Conservation (phyloP, 2,113 vertebrate species). For the Pangasianodon gigas region DNA sequence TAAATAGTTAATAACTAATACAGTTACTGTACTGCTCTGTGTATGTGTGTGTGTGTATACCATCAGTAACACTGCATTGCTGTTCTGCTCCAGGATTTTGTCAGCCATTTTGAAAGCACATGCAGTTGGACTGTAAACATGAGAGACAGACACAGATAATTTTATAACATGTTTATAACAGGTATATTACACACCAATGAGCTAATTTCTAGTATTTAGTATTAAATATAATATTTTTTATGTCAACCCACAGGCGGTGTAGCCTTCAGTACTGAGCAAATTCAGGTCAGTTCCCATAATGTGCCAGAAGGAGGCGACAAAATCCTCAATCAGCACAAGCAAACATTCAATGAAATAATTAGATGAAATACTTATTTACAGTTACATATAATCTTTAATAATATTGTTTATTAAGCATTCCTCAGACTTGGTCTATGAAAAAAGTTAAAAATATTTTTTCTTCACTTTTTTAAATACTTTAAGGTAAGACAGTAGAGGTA, state of each 20-base stretch:
- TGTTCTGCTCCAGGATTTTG: constrained; percentile 82
- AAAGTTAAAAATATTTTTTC: background rate
- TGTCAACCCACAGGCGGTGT: too few relatives aligned
- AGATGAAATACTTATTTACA: background rate
- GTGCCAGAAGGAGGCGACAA: background rate
- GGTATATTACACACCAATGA: background rate
- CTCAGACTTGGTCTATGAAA: too few relatives aligned
- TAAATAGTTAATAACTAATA: background rate
- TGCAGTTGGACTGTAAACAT: constrained; percentile 71
- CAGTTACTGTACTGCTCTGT: background rate
- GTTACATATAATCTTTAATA: background rate
- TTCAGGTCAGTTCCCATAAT: background rate
- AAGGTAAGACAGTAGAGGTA: too few relatives aligned
- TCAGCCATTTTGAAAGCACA: constrained; percentile 83
- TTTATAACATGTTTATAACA: background rate
- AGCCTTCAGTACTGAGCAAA: background rate
- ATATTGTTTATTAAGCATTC: too few relatives aligned
- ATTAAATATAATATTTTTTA: too few relatives aligned
- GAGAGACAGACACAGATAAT: background rate
- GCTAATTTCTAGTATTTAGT: background rate
- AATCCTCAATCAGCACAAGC: background rate
- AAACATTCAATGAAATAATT: background rate
- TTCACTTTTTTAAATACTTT: too few relatives aligned
- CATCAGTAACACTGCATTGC: constrained; percentile 82
- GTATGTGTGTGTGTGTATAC: constrained; percentile 61